Evolutionary conservation across 2,888 invertebrate genomes (phyloP), one percentile per base, ranked within the genome.

Genomic region (Serrognathus titanus): DNA sequence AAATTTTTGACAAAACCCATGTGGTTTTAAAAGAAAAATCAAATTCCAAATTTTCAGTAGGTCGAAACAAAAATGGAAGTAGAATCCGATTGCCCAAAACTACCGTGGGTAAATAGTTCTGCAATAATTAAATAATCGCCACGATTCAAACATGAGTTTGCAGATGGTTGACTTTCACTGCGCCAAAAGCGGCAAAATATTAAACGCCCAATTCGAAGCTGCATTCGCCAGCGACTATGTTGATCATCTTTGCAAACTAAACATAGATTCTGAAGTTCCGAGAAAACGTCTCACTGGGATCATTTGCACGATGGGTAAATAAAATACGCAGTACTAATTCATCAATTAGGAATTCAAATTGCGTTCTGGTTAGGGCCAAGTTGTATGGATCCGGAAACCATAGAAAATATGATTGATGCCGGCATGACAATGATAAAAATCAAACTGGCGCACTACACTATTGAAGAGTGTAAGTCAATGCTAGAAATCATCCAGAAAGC

Each of bases 381-480:
- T 38, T 57, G 52, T 38, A 41, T 52, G 8, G 48, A 55, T 37
- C 59, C 64, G 2, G 77, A 79, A 8, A 67, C 73, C 3, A 68
- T 85, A 53, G 78, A 80, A 61, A 72, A 76, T 10, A 77, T 85
- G 78, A 78, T 85, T 53, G 71, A 71, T 11, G 76, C 77, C 0
- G 84, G 84, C 1, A 82, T 85, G 82, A 80, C 81, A 31, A 72
- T 82, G 20, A 82, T 81, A 3, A 61, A 81, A 12, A 64, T 82
- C 0, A 81, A 82, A 63, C 68, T 80, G 60, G 70, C 78, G 0
- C 79, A 76, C 58, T 80, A 78, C 1, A 61, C 70, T 0, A 70
- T 73, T 48, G 78, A 79, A 0, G 79, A 81, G 6, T 78, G 81
- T 35, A 59, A 78, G 5, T 78, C 81, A 45, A 72, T 74, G 0